These are phyloP conservation scores for Malthinus seriepunctatus DNA, from an alignment of 2,888 invertebrate species.

Conservation along the genomic window DNA sequence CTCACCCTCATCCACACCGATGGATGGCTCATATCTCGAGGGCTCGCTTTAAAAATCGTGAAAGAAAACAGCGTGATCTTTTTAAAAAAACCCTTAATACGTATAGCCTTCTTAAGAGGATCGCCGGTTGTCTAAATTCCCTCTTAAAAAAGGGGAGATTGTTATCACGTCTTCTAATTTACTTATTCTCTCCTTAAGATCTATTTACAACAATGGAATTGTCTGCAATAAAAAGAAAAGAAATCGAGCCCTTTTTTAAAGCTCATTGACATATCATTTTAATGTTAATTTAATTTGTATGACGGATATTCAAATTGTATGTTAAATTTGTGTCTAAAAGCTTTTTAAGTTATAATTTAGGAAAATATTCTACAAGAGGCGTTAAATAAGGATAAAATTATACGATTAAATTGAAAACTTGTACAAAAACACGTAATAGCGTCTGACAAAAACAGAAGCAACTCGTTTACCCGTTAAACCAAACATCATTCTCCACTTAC, in stretches of 20 bases:
- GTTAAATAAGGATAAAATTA: constrained; percentile 20
- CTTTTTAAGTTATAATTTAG: constrained; percentile 7
- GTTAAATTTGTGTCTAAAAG: constrained; percentile 9
- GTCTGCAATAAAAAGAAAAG: constrained; percentile 47
- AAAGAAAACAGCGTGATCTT: constrained; percentile 51
- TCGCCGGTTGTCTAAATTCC: constrained; percentile 49
- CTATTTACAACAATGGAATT: constrained; percentile 66
- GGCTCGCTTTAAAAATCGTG: constrained; percentile 48
- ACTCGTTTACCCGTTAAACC: constrained; percentile 55
- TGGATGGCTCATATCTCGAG: constrained; percentile 49
- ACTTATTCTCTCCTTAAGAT: constrained; percentile 76
- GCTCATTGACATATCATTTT: constrained; percentile 22
- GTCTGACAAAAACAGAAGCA: constrained; percentile 45
- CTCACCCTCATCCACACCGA: constrained; percentile 40
- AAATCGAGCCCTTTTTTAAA: constrained; percentile 22
- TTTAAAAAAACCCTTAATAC: constrained; percentile 44
- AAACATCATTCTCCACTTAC: constrained; percentile 57
- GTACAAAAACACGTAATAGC: constrained; percentile 35
- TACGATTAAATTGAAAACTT: constrained; percentile 29
- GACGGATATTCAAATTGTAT: too few relatives aligned
- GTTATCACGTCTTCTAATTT: constrained; percentile 81
- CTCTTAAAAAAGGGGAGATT: constrained; percentile 67
- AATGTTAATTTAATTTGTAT: constrained; percentile 17
- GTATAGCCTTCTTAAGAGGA: constrained; percentile 42
- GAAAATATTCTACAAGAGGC: constrained; percentile 15